Conservation (phyloP, 2,888 invertebrate genomes). For the Lasioglossum malachurum region DNA sequence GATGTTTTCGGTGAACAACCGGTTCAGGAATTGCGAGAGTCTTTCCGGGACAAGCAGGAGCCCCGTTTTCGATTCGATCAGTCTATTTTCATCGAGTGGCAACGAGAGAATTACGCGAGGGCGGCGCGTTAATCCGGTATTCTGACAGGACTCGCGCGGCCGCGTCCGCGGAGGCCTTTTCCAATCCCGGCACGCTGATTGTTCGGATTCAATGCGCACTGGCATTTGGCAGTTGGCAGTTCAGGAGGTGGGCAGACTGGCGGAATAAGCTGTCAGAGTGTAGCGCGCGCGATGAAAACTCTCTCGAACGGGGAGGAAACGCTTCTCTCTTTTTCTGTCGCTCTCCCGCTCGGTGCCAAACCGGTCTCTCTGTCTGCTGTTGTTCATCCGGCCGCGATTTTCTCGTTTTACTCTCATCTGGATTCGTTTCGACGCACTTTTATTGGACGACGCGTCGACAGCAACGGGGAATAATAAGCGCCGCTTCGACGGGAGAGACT, state of each 20-base stretch:
- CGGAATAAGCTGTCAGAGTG: constrained; percentile 81
- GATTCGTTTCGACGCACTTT: constrained; percentile 60
- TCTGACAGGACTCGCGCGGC: constrained; percentile 67
- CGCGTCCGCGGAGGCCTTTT: constrained; percentile 64
- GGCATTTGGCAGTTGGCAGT: constrained; percentile 78
- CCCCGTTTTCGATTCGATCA: constrained; percentile 60
- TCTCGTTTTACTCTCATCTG: constrained; percentile 45
- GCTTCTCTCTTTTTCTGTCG: constrained; percentile 20
- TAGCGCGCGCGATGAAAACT: constrained; percentile 75
- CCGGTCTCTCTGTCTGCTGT: neutral
- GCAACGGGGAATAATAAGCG: constrained; percentile 64
- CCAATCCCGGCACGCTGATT: constrained; percentile 76
- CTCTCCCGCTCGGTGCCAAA: neutral
- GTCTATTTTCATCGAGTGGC: constrained; percentile 63
- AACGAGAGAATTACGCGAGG: constrained; percentile 70
- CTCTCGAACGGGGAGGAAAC: constrained; percentile 67
- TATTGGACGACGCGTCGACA: constrained; percentile 51
- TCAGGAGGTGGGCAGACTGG: constrained; percentile 69
- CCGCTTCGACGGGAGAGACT: constrained; percentile 38
- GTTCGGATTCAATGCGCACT: constrained; percentile 80
- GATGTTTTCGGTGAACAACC: neutral
- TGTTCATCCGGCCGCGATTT: constrained; percentile 25
- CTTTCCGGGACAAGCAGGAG: constrained; percentile 1
- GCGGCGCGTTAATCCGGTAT: constrained; percentile 76
- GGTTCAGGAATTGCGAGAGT: neutral